A percentile compares a stretch with the other conserved stretches of the same genome.
Conservation (phyloP, 2,888 invertebrate species). For the Globia sparganii region DNA sequence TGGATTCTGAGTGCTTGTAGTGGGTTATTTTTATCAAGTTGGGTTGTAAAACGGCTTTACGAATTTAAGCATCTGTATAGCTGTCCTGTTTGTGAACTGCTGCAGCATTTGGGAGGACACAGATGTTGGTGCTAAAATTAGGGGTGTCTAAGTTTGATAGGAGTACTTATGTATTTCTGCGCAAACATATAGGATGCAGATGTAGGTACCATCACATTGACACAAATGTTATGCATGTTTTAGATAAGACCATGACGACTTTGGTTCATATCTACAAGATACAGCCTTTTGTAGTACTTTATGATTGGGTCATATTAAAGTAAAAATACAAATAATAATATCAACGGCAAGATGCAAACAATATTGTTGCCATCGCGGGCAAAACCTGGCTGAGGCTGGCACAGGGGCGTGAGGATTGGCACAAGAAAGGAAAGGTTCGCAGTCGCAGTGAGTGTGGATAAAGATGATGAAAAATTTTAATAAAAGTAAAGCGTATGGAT, state of each 20-base stretch:
- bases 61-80: slow-evolving; percentile 8
- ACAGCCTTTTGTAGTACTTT: no score
- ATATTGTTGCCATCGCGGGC: background rate
- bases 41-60: slow-evolving; percentile 17
- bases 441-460: background rate
- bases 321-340: background rate
- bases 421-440: background rate
- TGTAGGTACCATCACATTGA: background rate
- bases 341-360: no score
- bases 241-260: no score
- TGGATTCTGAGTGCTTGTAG: slow-evolving; percentile 32
- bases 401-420: background rate
- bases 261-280: background rate
- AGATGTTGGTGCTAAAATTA: slow-evolving; percentile 2
- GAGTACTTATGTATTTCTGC: background rate
- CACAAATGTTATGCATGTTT: background rate
- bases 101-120: background rate
- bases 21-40: slow-evolving; percentile 28
- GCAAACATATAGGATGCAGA: background rate
- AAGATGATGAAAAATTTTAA: background rate
- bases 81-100: background rate
- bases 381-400: background rate
- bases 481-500: background rate
- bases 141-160: background rate
- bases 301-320: background rate